Evolutionary conservation across 92 coral and sea anemone genomes (phyloP), one percentile per base, ranked within the genome.

Genomic region (Phenganax marumi): DNA sequence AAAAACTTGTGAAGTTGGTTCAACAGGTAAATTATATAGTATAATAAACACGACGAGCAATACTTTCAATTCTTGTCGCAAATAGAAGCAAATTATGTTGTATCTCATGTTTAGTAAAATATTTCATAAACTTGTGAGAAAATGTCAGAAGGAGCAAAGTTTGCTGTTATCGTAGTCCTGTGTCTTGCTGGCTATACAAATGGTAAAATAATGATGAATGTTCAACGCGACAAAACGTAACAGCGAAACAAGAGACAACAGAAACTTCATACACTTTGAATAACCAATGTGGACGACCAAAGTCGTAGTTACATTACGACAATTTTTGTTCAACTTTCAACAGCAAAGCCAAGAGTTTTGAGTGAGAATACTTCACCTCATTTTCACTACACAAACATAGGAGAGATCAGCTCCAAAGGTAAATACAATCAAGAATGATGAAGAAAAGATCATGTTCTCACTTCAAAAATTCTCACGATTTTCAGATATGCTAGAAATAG

Each of bases 361-460:
- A 25, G 61, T 22, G 63, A 52, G 48, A 14, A 22, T 1, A 74
- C 10, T 16, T 17, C n/a, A 49, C 26, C 13, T 50, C 7, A 57
- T 11, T 24, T 77, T 57, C 70, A 49, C 54, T 77, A 23, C 9
- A 78, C 83, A 60, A 47, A 49, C 26, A 46, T 78, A 9, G 83
- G 83, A 19, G 83, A 78, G 11, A 46, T 78, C 46, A 14, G 39
- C 18, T 16, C 83, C n/a, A 78, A 78, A 78, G 81, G 81, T 77
- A 77, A 16, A 51, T 16, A 68, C 25, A 68, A 68, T 13, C 12
- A 0, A 68, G 12, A 46, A 33, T 33, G 43, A 33, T 33, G 43
- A 33, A 33, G 43, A 33, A 33, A 33, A 33, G 2, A 33, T 33
- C 43, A 33, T 1, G 43, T 33, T 33, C 43, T 68, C 2, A 12